Evolutionary conservation across 1,140 invertebrate species (phyloP), one percentile per base, ranked within the genome.

Genomic region (Stratiolaelaps scimitus): DNA sequence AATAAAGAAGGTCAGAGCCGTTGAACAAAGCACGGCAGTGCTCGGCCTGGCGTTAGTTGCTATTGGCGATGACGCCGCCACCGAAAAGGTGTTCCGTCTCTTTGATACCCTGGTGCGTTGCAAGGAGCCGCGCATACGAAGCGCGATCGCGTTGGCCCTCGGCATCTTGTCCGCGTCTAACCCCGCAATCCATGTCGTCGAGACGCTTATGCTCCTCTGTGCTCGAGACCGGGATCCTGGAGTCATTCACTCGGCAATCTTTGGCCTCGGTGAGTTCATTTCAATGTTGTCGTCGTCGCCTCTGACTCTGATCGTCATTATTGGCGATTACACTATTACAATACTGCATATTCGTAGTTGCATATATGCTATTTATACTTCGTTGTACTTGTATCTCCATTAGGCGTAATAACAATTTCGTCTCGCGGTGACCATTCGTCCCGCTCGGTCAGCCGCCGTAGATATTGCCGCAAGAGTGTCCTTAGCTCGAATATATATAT

Each of bases 61-160:
- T 23, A 94, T 99, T 87, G 94, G 93, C 6, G 96, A 99, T 80
- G 95, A 99, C 74, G 95, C 98, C 72, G 95, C 95, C 10, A 85
- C 88, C 44, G 94, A 98, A 78, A 99, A 99, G 96, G 91, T 91
- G 56, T 95, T 92, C 69, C 83, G 95, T 69, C 89, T 91, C 30
- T 98, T 98, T 75, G 93, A 93, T 53, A 92, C 98, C 80, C 78
- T 99, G 72, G 74, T 86, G 43, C 83, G 95, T n/a, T 99, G 98
- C 75, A 96, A 94, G 71, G 96, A 99, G 74, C 89, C 92, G n/a
- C 86, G 87, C 0, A 95, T 98, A 65, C 82, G 93, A 34, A 81
- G 94, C 68, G 90, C 94, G 17, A 95, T 99, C 34, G 95, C 95
- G 1, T 77, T 99, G 10, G 94, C 94, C 1, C 81, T 99, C 46